Evolutionary conservation across 92 coral and sea anemone genomes (phyloP), one percentile per base, ranked within the genome.

Genomic region (Phenganax subtilis): DNA sequence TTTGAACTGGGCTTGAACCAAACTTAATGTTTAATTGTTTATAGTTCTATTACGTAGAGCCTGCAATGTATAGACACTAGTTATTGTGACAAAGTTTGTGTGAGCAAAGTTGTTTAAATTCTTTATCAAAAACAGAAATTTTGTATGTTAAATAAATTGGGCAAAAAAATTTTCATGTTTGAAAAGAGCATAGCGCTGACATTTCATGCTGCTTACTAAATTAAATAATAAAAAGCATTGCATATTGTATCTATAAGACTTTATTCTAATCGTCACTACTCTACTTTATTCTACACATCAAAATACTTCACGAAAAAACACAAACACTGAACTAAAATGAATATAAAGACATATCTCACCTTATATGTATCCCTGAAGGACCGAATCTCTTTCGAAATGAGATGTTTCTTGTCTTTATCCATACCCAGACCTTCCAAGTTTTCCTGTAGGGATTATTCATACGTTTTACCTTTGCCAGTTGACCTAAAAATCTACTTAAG

Each of bases 401-500:
- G 87, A 75, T 91, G 91, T 68, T 94, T 94, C 86, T 94, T 94
- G 73, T 81, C 92, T 58, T 88, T 88, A 56, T 94, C 98, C 98
- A 94, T 94, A 52, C 92, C 98, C 85, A 94, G 66, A 1, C 98
- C 98, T 61, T 94, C 98, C 71, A 94, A 66, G 81, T 94, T 94
- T 87, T 94, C 97, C 93, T 94, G 77, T 72, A 14, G 25, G 71
- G 53, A 68, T 20, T 20, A 20, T 20, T 20, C 25, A 20, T 20
- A 20, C 25, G 25, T 20, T 20, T 20, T 20, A 20, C 25, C 25
- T 20, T 20, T 20, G 25, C 25, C 25, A 20, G 25, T 20, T 20
- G 25, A 20, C 25, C 25, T 20, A 20, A 20, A 20, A 20, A 20
- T 20, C 25, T 20, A 20, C 25, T 20, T 20, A 20, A 20, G 25